Conservation (phyloP, 2,113 vertebrate genomes). For the Rutilus rutilus region DNA sequence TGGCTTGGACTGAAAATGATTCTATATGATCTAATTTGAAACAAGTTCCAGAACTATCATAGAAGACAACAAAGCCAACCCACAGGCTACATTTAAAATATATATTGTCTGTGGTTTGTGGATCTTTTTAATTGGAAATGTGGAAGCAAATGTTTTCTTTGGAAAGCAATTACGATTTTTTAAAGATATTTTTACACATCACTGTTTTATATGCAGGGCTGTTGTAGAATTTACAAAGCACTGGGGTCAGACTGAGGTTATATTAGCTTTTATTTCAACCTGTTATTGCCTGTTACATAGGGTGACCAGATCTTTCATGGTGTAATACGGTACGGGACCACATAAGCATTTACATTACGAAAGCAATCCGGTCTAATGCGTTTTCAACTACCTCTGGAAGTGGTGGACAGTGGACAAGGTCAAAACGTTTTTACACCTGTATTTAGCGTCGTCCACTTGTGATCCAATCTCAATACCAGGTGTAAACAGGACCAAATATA, state of each 20-base stretch:
- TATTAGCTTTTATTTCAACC: not conserved
- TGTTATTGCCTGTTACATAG: not conserved
- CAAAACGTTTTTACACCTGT: too few relatives aligned
- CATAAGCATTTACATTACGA: too few relatives aligned
- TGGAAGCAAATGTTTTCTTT: constrained; percentile 72
- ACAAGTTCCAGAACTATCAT: constrained; percentile 64
- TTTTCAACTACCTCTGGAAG: too few relatives aligned
- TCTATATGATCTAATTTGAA: constrained; percentile 59
- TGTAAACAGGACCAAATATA: too few relatives aligned
- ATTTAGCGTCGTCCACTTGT: too few relatives aligned
- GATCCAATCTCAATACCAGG: too few relatives aligned
- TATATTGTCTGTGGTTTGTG: constrained; percentile 68
- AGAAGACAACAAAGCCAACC: constrained; percentile 54
- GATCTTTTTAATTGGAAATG: constrained; percentile 79
- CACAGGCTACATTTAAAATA: constrained; percentile 69
- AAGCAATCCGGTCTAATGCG: too few relatives aligned
- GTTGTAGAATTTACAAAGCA: constrained; percentile 61
- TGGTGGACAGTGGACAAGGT: too few relatives aligned
- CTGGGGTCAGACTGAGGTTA: constrained; percentile 30
- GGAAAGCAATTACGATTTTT: constrained; percentile 77
- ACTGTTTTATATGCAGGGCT: constrained; percentile 64
- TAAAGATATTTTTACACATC: constrained; percentile 54
- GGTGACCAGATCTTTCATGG: too few relatives aligned
- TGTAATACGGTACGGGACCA: too few relatives aligned
- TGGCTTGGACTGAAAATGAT: not conserved